Evolutionary conservation across 2,888 invertebrate genomes (phyloP).

Genomic region (Mythimna loreyi): DNA sequence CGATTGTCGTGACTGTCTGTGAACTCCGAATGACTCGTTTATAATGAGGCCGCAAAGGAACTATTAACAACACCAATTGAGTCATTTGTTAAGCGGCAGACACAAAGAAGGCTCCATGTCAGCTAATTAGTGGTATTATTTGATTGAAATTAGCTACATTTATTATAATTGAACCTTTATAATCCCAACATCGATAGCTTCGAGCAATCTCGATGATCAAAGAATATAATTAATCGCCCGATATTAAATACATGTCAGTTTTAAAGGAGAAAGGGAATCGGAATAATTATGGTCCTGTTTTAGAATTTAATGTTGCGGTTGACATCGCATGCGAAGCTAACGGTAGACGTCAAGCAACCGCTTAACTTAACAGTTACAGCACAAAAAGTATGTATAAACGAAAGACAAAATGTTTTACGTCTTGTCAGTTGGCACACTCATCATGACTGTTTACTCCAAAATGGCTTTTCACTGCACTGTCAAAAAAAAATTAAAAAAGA

Average conservation of each 20-base stretch:
- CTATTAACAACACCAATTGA: conserved; percentile 89
- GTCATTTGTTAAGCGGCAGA: conserved; percentile 85
- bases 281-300: conserved; percentile 68
- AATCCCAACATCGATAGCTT: conserved; percentile 76
- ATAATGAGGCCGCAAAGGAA: conserved; percentile 76
- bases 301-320: conserved; percentile 79
- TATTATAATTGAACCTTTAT: conserved; percentile 87
- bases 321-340: conserved; percentile 82
- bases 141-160: conserved; percentile 89
- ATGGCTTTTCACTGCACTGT: conserved; percentile 18
- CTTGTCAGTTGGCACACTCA: conserved; percentile 52
- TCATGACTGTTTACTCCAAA: conserved; percentile 50
- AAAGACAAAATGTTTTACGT: conserved; percentile 63
- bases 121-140: conserved; percentile 89
- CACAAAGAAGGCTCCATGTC: conserved; percentile 86
- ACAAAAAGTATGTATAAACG: conserved; percentile 68
- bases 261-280: conserved; percentile 47
- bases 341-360: conserved; percentile 79
- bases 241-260: conserved; percentile 72
- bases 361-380: conserved; percentile 77
- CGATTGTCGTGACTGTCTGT: conserved; percentile 76
- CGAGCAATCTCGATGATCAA: conserved; percentile 78
- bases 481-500: conserved; percentile 27
- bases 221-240: conserved; percentile 81
- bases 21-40: conserved; percentile 69